Percentiles rank a stretch among this genome's conserved stretches.
These are phyloP conservation scores for Pseudorectes ferrugineus DNA, from an alignment of 2,113 vertebrate genomes.

Conservation along the genomic window DNA sequence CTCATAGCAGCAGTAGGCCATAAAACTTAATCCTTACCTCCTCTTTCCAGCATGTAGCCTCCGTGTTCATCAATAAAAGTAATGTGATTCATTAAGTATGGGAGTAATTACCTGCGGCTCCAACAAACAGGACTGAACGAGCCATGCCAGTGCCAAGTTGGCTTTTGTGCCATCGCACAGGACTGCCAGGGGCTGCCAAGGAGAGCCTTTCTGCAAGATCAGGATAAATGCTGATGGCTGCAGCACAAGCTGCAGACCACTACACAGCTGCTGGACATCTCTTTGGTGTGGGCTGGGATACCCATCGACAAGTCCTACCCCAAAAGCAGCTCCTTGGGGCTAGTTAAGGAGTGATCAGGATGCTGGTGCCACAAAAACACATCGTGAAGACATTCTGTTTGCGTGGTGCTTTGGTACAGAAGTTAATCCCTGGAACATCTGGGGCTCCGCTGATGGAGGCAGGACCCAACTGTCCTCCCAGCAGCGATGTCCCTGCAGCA, in stretches of 20 bases:
- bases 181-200: background rate
- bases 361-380: background rate
- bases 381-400: background rate
- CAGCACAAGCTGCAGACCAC: background rate
- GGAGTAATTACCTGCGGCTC: slow-evolving; percentile 44
- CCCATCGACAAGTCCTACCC: accelerated
- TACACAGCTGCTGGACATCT: background rate
- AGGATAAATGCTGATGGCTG: background rate
- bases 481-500: background rate
- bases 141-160: background rate
- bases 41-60: slow-evolving; percentile 34
- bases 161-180: background rate
- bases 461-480: accelerated
- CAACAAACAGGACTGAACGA: background rate
- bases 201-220: background rate
- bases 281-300: background rate
- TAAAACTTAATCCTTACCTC: slow-evolving; percentile 61
- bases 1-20: slow-evolving; percentile 52
- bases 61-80: slow-evolving; percentile 38
- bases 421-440: background rate
- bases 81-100: slow-evolving; percentile 53
- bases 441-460: background rate
- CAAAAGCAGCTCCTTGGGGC: background rate
- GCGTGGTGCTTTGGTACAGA: accelerated
- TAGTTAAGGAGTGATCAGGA: background rate